Conservation (phyloP, 1,140 invertebrate genomes). For the Carcinoscorpius rotundicauda region DNA sequence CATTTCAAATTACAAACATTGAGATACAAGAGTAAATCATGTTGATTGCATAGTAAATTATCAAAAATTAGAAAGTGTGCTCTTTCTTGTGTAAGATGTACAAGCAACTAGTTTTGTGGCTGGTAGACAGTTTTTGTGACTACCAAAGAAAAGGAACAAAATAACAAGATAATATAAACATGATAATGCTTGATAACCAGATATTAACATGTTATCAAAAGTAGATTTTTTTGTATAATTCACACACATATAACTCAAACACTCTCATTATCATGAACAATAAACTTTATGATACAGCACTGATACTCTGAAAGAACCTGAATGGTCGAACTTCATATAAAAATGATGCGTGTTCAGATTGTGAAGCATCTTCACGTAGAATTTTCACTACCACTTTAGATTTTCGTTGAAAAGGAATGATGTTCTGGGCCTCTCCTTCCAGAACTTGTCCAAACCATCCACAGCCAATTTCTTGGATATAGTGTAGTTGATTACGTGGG, state of each 20-base stretch:
- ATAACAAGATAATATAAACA: not conserved
- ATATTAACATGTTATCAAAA: not conserved
- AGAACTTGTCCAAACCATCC: constrained; percentile 79
- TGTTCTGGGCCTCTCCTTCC: constrained; percentile 41
- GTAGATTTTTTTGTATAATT: not conserved
- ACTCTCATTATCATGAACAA: not conserved
- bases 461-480: constrained; percentile 64
- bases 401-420: constrained; percentile 4
- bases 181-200: not conserved
- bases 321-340: constrained; percentile 46
- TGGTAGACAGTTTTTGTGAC: not conserved
- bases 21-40: too few species aligned
- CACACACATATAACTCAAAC: not conserved
- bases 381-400: constrained; percentile 48
- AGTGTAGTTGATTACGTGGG: constrained; percentile 61
- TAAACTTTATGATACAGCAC: not conserved
- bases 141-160: not conserved
- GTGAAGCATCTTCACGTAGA: constrained; percentile 52
- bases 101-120: too few species aligned
- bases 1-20: too few species aligned
- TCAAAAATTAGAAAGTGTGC: too few species aligned
- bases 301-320: constrained; percentile 8
- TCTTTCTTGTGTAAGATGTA: too few species aligned
- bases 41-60: too few species aligned
- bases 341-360: constrained; percentile 51